Base-by-base conservation (phyloP, 2,113 vertebrate genomes). In the Okapia johnstoni region DNA sequence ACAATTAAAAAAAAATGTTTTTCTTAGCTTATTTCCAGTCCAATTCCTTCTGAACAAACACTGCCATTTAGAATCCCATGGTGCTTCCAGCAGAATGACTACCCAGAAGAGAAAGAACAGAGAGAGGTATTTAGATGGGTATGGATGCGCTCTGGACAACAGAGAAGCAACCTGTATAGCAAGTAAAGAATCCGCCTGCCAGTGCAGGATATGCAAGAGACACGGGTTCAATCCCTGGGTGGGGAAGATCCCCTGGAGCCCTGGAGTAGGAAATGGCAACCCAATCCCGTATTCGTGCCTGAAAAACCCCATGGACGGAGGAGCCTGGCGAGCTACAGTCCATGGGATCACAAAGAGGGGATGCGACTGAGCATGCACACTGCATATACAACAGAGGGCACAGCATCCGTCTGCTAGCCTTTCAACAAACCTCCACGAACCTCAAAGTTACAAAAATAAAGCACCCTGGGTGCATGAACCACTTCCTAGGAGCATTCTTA, bases 41-140 rank as follows among this genome's bases (percentile, higher is more conserved):
- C 26, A 85, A 15, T 52, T 93, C 25, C 63, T 90, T 63, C 12
- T 43, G 86, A 88, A 83, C 61, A 73, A 94, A 48, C 40, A 48
- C 9, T 28, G 58, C 28, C 52, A 57, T 3, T 36, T n/a, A 77
- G 48, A 88, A 88, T 57, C 60, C 14, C 13, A 8, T 6, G n/a
- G 3, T 58, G 50, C 57, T 83, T 14, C 9, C 36, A 55, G 28
- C 28, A 60, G 28, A 85, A 33, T 16, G 57, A 40, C 30, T 40
- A 50, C 36, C 48, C 80, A 80, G 58, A 40, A 91, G 48, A 66
- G 15, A 89, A 17, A 66, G 15, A 89, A 7, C 8, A 60, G 16
- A 54, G 54, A n/a, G 33, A 52, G 52, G 36, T 33, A 33, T 46
- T 19, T 48, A 58, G 23, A 36, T 43, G n/a, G 23, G 1, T 63